phyloP scores from a whole-genome alignment of 2,113 vertebrate genomes.

The Marcusenius ussheri region DNA sequence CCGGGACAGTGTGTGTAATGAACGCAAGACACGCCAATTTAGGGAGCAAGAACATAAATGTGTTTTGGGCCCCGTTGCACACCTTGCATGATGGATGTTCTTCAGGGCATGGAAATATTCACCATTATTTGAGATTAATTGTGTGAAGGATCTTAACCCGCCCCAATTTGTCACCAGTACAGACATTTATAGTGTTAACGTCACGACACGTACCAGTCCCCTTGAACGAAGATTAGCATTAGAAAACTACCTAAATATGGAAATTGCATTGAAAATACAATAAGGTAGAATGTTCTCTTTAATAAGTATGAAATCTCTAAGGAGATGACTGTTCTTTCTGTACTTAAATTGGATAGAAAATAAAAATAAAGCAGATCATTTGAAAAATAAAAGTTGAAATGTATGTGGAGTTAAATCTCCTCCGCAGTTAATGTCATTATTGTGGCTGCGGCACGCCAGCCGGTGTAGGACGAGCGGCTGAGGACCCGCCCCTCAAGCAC shows the following conservation, averaged over 20 bases:
- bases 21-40: not conserved
- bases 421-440: constrained; percentile 35
- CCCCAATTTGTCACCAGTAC: not conserved
- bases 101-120: not conserved
- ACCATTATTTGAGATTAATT: not conserved
- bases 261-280: constrained; percentile 12
- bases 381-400: not conserved
- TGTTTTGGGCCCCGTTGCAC: not conserved
- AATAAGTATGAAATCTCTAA: constrained; percentile 15
- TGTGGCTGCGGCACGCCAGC: not conserved
- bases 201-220: not conserved
- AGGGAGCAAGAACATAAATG: not conserved
- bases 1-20: constrained; percentile 16
- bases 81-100: not conserved
- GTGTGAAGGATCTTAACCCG: not conserved
- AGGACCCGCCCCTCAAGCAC: not conserved
- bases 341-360: constrained; percentile 12
- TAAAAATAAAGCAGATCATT: not conserved
- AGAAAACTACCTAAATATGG: constrained; percentile 8
- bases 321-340: not conserved
- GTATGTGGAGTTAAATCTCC: constrained; percentile 26
- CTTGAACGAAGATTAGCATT: not conserved
- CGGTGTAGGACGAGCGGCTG: not conserved
- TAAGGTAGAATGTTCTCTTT: not conserved
- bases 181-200: not conserved